Evolutionary conservation across 2,888 invertebrate species (phyloP).

Genomic region (Sipunculus nudus): DNA sequence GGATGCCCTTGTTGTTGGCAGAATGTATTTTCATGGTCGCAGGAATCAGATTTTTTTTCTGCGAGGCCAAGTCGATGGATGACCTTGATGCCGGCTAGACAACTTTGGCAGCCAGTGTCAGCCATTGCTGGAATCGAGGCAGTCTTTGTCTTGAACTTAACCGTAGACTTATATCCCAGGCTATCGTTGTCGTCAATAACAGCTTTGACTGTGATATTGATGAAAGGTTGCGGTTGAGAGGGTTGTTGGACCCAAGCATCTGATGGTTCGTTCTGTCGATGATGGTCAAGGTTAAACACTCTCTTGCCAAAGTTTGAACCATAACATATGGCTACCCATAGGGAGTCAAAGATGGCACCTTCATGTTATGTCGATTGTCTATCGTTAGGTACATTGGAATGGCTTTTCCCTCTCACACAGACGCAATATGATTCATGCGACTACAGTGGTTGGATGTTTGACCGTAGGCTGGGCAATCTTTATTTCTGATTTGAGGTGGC

Average conservation of each 20-base stretch:
- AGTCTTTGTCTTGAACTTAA: conserved; percentile 12
- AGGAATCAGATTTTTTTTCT: conserved; percentile 41
- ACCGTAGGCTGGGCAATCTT: conserved; percentile 37
- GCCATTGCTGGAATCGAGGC: conserved; percentile 11
- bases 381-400: no score
- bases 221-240: conserved; percentile 38
- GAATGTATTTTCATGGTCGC: conserved; percentile 47
- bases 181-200: conserved; percentile 24
- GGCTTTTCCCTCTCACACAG: no score
- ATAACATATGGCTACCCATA: no score
- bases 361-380: no score
- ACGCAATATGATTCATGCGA: no score
- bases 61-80: conserved; percentile 39
- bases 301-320: no score
- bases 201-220: conserved; percentile 18
- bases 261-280: conserved; percentile 33
- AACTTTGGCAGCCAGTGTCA: conserved; percentile 40
- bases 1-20: conserved; percentile 43
- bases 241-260: conserved; percentile 26
- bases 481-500: conserved; percentile 16
- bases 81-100: conserved; percentile 40
- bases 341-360: no score
- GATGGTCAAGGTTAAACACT: conserved; percentile 41
- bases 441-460: conserved; percentile 36
- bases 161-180: no score